Evolutionary conservation across 2,888 invertebrate species (phyloP).

Genomic region (Lochmaea capreae): DNA sequence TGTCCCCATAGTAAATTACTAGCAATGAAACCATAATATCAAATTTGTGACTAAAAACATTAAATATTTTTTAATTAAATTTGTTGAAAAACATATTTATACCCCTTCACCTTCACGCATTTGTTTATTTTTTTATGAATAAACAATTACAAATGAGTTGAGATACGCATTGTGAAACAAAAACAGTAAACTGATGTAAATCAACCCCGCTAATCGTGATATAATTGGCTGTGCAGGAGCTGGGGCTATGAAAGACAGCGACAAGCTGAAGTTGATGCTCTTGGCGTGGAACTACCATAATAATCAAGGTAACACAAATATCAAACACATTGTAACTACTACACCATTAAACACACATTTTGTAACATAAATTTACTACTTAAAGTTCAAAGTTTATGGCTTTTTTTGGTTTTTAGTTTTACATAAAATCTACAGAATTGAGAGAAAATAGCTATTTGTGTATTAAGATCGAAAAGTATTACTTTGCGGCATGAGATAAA

Average conservation of each 20-base stretch:
- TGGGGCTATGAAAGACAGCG: conserved; percentile 81
- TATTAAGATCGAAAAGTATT: too few relatives aligned
- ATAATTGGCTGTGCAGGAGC: conserved; percentile 67
- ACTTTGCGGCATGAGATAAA: not conserved
- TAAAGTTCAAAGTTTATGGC: not conserved
- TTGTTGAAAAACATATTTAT: too few relatives aligned
- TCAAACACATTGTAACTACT: conserved; percentile 27
- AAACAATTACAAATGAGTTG: too few relatives aligned
- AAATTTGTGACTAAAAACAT: too few relatives aligned
- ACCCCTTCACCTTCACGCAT: too few relatives aligned
- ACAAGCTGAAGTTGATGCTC: conserved; percentile 89
- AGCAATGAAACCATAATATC: too few relatives aligned
- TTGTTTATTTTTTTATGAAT: too few relatives aligned
- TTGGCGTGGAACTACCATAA: conserved; percentile 90
- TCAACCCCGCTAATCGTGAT: conserved; percentile 65
- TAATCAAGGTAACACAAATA: conserved; percentile 72
- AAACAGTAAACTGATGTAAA: conserved; percentile 45
- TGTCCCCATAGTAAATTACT: too few relatives aligned
- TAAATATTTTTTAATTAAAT: too few relatives aligned
- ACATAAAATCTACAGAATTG: not conserved
- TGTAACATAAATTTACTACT: not conserved
- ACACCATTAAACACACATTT: not conserved
- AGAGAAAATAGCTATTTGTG: too few relatives aligned
- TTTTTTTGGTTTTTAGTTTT: not conserved
- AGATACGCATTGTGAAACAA: not conserved